Evolutionary conservation across 2,888 invertebrate species (phyloP).

Genomic region (Eledona agricola): DNA sequence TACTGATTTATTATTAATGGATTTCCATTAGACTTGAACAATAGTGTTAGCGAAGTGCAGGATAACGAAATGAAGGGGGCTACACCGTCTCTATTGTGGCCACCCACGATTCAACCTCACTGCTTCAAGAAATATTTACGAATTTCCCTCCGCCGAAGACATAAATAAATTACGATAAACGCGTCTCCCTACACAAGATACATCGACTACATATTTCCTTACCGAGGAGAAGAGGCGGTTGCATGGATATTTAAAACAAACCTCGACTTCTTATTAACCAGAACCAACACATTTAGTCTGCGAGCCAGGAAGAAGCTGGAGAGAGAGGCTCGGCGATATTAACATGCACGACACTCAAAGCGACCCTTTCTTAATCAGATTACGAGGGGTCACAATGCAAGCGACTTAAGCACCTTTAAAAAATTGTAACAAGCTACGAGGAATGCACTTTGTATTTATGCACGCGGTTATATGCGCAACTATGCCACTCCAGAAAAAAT

Average conservation of each 20-base stretch:
- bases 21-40: conserved; percentile 58
- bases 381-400: conserved; percentile 26
- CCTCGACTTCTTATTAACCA: no score
- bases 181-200: conserved; percentile 32
- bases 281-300: no score
- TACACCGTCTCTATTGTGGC: conserved; percentile 45
- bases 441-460: no score
- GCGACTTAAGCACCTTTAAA: no score
- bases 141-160: conserved; percentile 39
- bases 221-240: conserved; percentile 9
- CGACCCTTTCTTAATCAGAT: conserved; percentile 18
- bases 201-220: conserved; percentile 32
- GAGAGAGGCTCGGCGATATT: conserved; percentile 24
- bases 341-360: conserved; percentile 24
- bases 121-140: conserved; percentile 42
- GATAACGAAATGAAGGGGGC: conserved; percentile 43
- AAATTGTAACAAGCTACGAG: no score
- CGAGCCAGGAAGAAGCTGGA: conserved; percentile 1
- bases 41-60: conserved; percentile 51
- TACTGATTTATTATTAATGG: conserved; percentile 60
- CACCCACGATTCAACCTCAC: conserved; percentile 44
- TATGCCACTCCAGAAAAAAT: no score
- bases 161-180: conserved; percentile 40
- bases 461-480: no score
- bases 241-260: conserved; percentile 20